These are phyloP conservation scores for Cacoxenus indagator DNA, from an alignment of 2,888 invertebrate species.

Conservation along the genomic window DNA sequence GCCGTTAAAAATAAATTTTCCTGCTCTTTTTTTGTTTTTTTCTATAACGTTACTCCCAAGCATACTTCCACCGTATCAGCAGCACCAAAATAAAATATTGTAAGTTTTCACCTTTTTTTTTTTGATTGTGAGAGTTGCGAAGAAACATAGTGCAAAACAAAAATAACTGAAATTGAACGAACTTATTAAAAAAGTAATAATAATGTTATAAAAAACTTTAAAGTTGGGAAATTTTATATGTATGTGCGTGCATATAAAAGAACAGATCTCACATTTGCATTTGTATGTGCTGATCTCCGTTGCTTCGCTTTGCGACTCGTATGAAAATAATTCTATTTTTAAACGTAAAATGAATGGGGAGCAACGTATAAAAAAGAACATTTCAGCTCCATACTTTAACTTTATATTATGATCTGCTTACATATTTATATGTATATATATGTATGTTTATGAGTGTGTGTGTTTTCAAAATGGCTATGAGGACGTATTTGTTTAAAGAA, in stretches of 20 bases:
- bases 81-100: slow-evolving; percentile 1
- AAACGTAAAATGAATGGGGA: slow-evolving; percentile 43
- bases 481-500: slow-evolving; percentile 29
- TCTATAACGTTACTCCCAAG: slow-evolving; percentile 10
- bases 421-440: slow-evolving; percentile 31
- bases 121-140: background rate
- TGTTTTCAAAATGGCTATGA: slow-evolving; percentile 35
- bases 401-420: slow-evolving; percentile 49
- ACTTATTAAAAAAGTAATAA: background rate
- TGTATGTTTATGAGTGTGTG: slow-evolving; percentile 25
- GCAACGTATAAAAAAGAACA: background rate
- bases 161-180: background rate
- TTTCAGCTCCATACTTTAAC: slow-evolving; percentile 38
- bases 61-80: background rate
- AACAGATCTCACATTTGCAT: background rate
- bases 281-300: slow-evolving; percentile 23
- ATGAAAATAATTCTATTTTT: slow-evolving; percentile 57
- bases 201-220: background rate
- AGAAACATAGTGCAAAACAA: background rate
- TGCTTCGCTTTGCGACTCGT: slow-evolving; percentile 38
- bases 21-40: slow-evolving; percentile 12
- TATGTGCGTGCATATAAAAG: background rate
- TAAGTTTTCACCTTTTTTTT: slow-evolving; percentile 10
- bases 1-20: slow-evolving; percentile 40
- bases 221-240: background rate